Base-by-base conservation (phyloP, 2,797 vertebrate genomes). In the Melopsittacus undulatus region DNA sequence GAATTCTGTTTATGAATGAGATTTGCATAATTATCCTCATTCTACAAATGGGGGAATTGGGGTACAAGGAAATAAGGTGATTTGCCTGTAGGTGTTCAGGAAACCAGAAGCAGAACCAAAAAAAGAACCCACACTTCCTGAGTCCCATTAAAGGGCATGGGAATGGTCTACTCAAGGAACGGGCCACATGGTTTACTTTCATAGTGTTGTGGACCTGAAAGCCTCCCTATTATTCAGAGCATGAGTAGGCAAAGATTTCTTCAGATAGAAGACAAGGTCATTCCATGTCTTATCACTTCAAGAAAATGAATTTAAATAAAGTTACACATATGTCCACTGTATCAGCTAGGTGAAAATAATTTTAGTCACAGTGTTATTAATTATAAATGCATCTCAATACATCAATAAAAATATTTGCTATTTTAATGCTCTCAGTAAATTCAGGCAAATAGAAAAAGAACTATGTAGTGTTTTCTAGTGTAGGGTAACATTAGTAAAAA, bases 51-150 rank as follows among this genome's bases (percentile, higher is more conserved):
- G 0, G 15, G 62, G 73, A 63, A 34, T 30, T 30, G 18, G 34
- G 26, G 21, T 34, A 38, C 20, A 45, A 72, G 74, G 32, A 68
- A 83, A 61, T 40, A 29, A 26, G 20, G 10, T 34, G 34, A 38
- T 38, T 48, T 82, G 34, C 16, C 49, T 66, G 38, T 17, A 57
- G 20, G 7, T 46, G 76, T 85, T 64, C 75, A 73, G 43, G 51
- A 89, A 91, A 73, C 17, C 49, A 36, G 52, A 46, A 75, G 70
- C 21, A 89, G 73, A 74, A 81, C 17, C 7, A 32, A 40, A 86
- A 63, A 73, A 52, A 20, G 1, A 56, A 7, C 5, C 8, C 20
- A 9, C 0, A 5, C 56, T 24, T 73, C 21, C 29, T 7, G 5
- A 43, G 52, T 46, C 19, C 26, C 45, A 22, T 24, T 24, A 46